phyloP scores from a whole-genome alignment of 1,140 invertebrate genomes.

The Drosophila nigrodunni region DNA sequence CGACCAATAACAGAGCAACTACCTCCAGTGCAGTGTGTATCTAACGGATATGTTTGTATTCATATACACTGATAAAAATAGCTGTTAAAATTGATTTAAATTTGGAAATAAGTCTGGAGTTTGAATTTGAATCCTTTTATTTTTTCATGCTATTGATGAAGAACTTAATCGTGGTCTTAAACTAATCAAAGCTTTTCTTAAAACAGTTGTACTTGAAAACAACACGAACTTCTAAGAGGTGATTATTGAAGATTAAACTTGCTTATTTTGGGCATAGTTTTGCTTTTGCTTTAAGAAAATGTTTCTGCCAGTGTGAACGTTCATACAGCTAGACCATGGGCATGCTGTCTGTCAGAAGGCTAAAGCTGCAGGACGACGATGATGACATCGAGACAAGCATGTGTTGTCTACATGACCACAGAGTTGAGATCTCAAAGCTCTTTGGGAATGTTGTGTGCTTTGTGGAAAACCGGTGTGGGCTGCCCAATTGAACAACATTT shows the following conservation, averaged over 20 bases:
- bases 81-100: too few relatives aligned
- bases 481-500: slow-evolving; percentile 53
- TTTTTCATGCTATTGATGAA: too few relatives aligned
- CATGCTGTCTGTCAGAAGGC: slow-evolving; percentile 45
- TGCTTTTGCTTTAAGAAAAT: too few relatives aligned
- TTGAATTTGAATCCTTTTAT: too few relatives aligned
- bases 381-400: slow-evolving; percentile 60
- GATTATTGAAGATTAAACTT: too few relatives aligned
- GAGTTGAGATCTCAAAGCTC: background rate
- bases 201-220: too few relatives aligned
- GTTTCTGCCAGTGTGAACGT: background rate
- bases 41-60: slow-evolving; percentile 22
- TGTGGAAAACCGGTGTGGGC: background rate
- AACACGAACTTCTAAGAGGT: too few relatives aligned
- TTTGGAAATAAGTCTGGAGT: too few relatives aligned
- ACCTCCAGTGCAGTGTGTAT: background rate
- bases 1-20: background rate
- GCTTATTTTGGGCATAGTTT: too few relatives aligned
- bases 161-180: too few relatives aligned
- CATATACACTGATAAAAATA: slow-evolving; percentile 26
- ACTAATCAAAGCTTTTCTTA: too few relatives aligned
- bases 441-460: background rate
- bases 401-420: slow-evolving; percentile 49
- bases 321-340: slow-evolving; percentile 3
- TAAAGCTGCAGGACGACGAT: slow-evolving; percentile 51